Conservation (phyloP, 2,113 vertebrate genomes). For the Poecilia latipinna region DNA sequence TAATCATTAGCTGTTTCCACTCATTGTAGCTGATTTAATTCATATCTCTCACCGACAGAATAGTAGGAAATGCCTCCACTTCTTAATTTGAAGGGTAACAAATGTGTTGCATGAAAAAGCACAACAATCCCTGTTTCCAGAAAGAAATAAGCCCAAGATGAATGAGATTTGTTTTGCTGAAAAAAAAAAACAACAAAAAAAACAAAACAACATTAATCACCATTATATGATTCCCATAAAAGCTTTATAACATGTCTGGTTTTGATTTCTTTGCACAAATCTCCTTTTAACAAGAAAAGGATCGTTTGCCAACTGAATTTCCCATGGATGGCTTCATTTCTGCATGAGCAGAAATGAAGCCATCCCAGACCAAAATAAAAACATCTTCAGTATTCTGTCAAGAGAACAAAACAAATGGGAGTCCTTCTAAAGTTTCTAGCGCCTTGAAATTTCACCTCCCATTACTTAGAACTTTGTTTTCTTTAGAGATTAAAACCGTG, state of each 20-base stretch:
- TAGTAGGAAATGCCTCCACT: background rate
- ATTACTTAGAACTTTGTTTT: constrained; percentile 36
- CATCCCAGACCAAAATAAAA: constrained; percentile 43
- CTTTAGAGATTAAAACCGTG: constrained; percentile 48
- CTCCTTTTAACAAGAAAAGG: background rate
- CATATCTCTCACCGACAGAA: background rate
- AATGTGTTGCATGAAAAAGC: background rate
- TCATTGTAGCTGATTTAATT: background rate
- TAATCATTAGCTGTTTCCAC: constrained; percentile 6
- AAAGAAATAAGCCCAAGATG: constrained; percentile 16
- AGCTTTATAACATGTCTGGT: background rate
- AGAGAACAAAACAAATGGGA: constrained; percentile 18
- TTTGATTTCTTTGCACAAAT: background rate
- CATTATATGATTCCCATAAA: constrained; percentile 34
- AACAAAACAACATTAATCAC: background rate
- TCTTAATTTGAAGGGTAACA: constrained; percentile 5
- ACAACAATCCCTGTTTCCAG: constrained; percentile 10
- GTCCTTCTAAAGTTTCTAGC: background rate
- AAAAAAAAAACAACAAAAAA: background rate
- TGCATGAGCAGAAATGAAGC: constrained; percentile 59
- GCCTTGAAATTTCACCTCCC: constrained; percentile 36
- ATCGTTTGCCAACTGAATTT: constrained; percentile 19
- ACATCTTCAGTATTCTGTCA: constrained; percentile 60
- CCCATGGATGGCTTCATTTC: constrained; percentile 62
- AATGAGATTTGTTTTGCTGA: background rate